Percentiles rank a stretch among this genome's conserved stretches.
These are phyloP conservation scores for human (Homo sapiens) DNA, from an alignment of 2,113 vertebrate genomes.

Conservation along the genomic window GRCh38 chr1:42404501-42405000, in stretches of 20 bases:
- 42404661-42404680: neutral
- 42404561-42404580: constrained; percentile 96
- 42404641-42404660: neutral
- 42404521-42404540: constrained; percentile 95
- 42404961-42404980: neutral
- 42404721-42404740: neutral
- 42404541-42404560: constrained; percentile 93
- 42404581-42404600: constrained; percentile 93
- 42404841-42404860: neutral
- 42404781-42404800: neutral
- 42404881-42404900: neutral
- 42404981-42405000: neutral
- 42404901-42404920: neutral
- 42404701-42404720: neutral
- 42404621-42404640: neutral
- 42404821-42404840: neutral
- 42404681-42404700: neutral
- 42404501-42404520: constrained; percentile 90
- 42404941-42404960: neutral
- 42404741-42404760: neutral
- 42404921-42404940: neutral
- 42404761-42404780: neutral
- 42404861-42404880: neutral
- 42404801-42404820: neutral
- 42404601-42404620: constrained; percentile 61